These are phyloP conservation scores for Piaya cayana DNA, from an alignment of 2,113 vertebrate species.

Conservation along the genomic window DNA sequence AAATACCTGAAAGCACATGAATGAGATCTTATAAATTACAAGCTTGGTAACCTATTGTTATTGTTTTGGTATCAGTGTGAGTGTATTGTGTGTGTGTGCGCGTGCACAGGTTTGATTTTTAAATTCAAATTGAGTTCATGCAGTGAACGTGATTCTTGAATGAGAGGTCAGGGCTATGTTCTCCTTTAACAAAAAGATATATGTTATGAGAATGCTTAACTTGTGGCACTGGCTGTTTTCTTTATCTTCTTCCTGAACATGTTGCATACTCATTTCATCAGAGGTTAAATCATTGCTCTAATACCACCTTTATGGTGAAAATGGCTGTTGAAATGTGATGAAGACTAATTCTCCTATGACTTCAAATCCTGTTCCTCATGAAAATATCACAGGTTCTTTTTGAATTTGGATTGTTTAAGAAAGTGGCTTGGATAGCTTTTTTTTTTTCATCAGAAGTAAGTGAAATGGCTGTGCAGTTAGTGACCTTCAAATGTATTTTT, in stretches of 20 bases:
- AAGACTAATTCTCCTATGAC: neutral
- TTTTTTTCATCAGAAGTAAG: neutral
- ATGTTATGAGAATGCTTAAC: neutral
- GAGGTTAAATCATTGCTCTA: neutral
- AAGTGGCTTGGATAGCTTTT: neutral
- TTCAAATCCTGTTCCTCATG: neutral
- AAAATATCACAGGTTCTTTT: neutral
- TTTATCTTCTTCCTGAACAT: neutral
- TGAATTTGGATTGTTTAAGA: neutral
- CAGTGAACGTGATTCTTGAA: neutral
- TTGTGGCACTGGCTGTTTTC: neutral
- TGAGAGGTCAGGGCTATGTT: neutral
- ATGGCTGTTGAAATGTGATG: neutral
- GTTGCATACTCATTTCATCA: neutral
- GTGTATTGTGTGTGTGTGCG: too few species aligned
- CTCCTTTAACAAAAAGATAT: neutral
- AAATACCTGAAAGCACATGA: neutral
- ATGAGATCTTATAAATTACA: neutral
- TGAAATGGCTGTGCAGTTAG: conserved; percentile 16
- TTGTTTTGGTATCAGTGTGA: accelerated
- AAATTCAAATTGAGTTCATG: neutral
- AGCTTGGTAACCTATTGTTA: neutral
- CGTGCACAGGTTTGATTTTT: neutral
- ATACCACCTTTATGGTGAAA: neutral
- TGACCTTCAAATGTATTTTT: conserved; percentile 64